Evolutionary conservation across 64 coral and sea anemone genomes (phyloP).

Genomic region (Montipora efflorescens): DNA sequence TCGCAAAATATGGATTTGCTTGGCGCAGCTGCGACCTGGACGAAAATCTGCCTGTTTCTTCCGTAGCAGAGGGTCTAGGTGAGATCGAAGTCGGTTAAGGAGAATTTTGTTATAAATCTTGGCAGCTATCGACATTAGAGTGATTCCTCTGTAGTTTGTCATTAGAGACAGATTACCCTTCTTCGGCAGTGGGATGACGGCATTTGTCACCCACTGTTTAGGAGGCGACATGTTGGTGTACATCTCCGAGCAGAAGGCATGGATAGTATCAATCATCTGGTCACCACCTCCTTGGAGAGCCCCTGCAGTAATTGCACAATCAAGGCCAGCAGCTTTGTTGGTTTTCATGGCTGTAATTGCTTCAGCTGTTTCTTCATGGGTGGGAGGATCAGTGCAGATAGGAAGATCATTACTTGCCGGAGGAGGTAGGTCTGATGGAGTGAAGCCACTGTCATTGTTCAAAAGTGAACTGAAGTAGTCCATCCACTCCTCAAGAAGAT

Average conservation of each 20-base stretch:
- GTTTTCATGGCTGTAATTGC: background rate
- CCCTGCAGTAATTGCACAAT: too few relatives aligned
- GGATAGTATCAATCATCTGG: slow-evolving; percentile 20
- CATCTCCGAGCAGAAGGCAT: slow-evolving; percentile 12
- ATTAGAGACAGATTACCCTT: slow-evolving; percentile 43
- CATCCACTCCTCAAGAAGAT: background rate
- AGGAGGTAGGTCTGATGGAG: too few relatives aligned
- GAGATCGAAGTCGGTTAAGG: background rate
- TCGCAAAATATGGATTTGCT: background rate
- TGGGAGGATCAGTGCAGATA: background rate
- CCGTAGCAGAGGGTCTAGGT: slow-evolving; percentile 58
- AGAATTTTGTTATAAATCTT: too few relatives aligned
- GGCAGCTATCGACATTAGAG: too few relatives aligned
- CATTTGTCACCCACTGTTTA: slow-evolving; percentile 27
- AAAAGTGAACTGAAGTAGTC: slow-evolving; percentile 17
- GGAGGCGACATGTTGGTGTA: background rate
- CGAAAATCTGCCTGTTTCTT: slow-evolving; percentile 64
- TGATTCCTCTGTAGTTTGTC: too few relatives aligned
- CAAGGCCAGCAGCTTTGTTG: too few relatives aligned
- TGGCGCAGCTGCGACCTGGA: slow-evolving; percentile 15
- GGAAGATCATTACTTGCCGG: too few relatives aligned
- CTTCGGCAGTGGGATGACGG: slow-evolving; percentile 56
- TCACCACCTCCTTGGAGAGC: background rate
- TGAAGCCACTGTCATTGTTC: slow-evolving; percentile 23
- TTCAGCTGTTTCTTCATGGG: slow-evolving; percentile 8